These are phyloP conservation scores for Batillaria attramentaria DNA, from an alignment of 1,140 invertebrate species.

Conservation along the genomic window DNA sequence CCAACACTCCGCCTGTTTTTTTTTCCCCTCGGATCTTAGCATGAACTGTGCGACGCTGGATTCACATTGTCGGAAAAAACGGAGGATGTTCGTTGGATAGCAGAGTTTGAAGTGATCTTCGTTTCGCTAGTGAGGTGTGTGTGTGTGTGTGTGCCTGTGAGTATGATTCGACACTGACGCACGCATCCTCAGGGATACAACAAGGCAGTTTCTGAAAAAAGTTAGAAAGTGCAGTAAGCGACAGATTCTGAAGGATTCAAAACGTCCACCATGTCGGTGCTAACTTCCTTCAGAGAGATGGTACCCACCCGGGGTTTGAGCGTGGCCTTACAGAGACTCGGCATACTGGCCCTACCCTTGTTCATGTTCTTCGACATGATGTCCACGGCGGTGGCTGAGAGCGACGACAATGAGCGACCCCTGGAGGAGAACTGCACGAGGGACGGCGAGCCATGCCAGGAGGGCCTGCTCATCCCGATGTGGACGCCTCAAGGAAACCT, in stretches of 20 bases:
- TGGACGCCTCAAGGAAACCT: constrained; percentile 81
- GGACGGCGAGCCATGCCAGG: constrained; percentile 54
- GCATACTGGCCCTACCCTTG: constrained; percentile 3
- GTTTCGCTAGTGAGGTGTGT: too few relatives aligned
- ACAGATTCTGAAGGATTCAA: not conserved
- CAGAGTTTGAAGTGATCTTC: too few relatives aligned
- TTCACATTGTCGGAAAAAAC: too few relatives aligned
- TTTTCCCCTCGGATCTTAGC: too few relatives aligned
- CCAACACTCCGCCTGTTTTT: too few relatives aligned
- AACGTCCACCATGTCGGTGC: not conserved
- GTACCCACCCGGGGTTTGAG: not conserved
- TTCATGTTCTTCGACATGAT: constrained; percentile 29
- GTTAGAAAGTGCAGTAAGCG: too few relatives aligned
- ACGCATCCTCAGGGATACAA: too few relatives aligned
- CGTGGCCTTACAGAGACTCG: not conserved
- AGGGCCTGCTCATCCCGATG: constrained; percentile 67
- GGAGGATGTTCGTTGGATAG: too few relatives aligned
- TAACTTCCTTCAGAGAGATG: not conserved
- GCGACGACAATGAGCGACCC: not conserved
- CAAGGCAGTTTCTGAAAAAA: too few relatives aligned
- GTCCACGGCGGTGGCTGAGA: constrained; percentile 16
- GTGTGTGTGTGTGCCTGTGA: too few relatives aligned
- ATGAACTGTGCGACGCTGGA: too few relatives aligned
- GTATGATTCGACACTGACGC: too few relatives aligned
- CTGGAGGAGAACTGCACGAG: constrained; percentile 40